Percentiles rank a stretch among this genome's conserved stretches.
These are phyloP conservation scores for Malurus elegans DNA, from an alignment of 2,113 vertebrate genomes.

Conservation along the genomic window DNA sequence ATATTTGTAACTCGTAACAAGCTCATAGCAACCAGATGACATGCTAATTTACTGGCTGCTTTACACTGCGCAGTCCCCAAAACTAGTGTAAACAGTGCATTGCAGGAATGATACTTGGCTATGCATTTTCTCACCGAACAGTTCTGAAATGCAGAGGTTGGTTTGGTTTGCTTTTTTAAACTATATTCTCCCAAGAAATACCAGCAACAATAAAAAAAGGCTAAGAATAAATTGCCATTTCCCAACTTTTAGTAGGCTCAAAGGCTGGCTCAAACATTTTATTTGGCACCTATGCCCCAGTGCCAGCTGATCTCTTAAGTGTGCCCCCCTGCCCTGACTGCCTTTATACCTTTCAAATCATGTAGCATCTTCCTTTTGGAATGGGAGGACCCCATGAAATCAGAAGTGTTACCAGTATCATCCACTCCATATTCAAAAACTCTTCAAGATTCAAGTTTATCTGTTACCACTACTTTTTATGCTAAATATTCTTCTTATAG, in stretches of 20 bases:
- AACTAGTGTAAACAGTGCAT: constrained; percentile 21
- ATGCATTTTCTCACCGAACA: constrained; percentile 36
- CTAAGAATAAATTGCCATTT: background rate
- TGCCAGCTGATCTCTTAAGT: background rate
- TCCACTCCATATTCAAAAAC: background rate
- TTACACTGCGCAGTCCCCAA: constrained; percentile 31
- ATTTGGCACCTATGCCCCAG: background rate
- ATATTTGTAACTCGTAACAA: constrained; percentile 16
- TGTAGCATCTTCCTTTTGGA: background rate
- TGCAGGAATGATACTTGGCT: background rate
- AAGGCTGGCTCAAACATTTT: background rate
- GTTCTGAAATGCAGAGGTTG: background rate
- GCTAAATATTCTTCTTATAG: background rate
- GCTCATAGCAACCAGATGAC: constrained; percentile 23
- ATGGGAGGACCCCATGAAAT: background rate
- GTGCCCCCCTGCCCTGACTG: background rate
- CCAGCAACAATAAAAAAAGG: background rate
- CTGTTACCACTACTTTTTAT: background rate
- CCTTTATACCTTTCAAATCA: background rate
- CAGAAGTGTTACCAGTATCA: background rate
- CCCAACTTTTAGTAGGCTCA: background rate
- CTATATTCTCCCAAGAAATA: background rate
- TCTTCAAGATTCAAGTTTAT: background rate
- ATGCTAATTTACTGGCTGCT: constrained; percentile 42
- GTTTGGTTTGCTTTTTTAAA: background rate